phyloP scores from a whole-genome alignment of 2,888 invertebrate species.

The Macaria liturata region DNA sequence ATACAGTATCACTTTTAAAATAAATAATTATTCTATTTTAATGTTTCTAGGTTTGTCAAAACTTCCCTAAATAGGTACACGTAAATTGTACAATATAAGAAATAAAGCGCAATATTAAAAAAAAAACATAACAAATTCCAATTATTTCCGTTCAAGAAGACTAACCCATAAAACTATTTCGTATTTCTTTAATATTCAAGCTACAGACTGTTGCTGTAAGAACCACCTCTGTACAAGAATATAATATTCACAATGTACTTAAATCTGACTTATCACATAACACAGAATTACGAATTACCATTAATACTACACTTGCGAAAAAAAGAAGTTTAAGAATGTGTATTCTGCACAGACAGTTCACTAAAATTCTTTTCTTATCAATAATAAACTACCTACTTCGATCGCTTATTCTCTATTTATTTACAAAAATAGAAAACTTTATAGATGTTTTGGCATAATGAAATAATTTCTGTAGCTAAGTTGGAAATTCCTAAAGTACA shows the following conservation, averaged over 20 bases:
- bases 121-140: conserved; percentile 1
- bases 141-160: conserved; percentile 55
- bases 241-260: conserved; percentile 30
- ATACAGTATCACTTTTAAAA: too few species aligned
- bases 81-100: not conserved
- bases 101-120: not conserved
- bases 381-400: not conserved
- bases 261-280: conserved; percentile 25
- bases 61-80: too few species aligned
- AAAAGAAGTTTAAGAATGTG: conserved; percentile 8
- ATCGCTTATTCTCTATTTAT: conserved; percentile 16
- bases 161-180: conserved; percentile 50
- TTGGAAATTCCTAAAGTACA: not conserved
- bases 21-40: too few species aligned
- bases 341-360: conserved; percentile 12
- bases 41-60: too few species aligned
- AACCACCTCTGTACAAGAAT: conserved; percentile 9
- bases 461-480: not conserved
- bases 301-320: conserved; percentile 10
- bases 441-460: conserved; percentile 13
- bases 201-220: not conserved
- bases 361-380: conserved; percentile 4
- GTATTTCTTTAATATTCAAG: conserved; percentile 35
- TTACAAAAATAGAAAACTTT: conserved; percentile 22
- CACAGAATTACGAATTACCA: conserved; percentile 18